These are phyloP conservation scores for Morelia viridis DNA, from an alignment of 2,797 vertebrate species.

Conservation along the genomic window DNA sequence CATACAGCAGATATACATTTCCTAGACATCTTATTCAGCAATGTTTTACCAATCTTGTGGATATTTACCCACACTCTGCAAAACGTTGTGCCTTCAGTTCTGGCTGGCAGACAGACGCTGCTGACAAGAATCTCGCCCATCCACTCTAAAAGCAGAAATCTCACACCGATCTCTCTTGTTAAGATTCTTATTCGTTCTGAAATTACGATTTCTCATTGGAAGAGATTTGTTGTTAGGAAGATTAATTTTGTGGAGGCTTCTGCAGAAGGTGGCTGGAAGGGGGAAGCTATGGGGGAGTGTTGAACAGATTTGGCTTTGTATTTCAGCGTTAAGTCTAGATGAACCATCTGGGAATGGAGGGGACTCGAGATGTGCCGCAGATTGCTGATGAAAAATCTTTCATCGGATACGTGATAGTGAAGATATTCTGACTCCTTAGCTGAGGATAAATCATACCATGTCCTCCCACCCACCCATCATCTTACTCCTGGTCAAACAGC, in stretches of 20 bases:
- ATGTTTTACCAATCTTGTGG: background rate
- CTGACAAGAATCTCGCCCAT: background rate
- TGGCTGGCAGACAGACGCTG: no score
- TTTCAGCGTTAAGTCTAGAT: constrained; percentile 46
- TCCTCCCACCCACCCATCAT: constrained; percentile 24
- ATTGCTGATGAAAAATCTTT: constrained; percentile 57
- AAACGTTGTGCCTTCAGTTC: rapidly evolving
- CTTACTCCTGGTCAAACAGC: constrained; percentile 53
- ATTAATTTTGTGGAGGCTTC: constrained; percentile 7
- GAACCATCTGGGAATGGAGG: constrained; percentile 37
- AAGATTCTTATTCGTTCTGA: background rate
- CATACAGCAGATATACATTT: background rate
- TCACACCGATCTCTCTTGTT: background rate
- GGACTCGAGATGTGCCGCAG: constrained; percentile 43
- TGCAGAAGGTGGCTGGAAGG: background rate
- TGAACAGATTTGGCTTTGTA: background rate
- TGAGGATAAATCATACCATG: constrained; percentile 62
- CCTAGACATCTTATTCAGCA: no score
- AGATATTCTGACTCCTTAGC: constrained; percentile 40
- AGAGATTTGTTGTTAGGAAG: background rate
- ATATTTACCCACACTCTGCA: background rate
- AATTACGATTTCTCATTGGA: constrained; percentile 18
- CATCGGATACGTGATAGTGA: constrained; percentile 53
- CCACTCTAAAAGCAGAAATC: background rate
- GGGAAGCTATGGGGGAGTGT: background rate